Conservation (phyloP, 1,140 invertebrate genomes). For the Eurosta solidaginis region DNA sequence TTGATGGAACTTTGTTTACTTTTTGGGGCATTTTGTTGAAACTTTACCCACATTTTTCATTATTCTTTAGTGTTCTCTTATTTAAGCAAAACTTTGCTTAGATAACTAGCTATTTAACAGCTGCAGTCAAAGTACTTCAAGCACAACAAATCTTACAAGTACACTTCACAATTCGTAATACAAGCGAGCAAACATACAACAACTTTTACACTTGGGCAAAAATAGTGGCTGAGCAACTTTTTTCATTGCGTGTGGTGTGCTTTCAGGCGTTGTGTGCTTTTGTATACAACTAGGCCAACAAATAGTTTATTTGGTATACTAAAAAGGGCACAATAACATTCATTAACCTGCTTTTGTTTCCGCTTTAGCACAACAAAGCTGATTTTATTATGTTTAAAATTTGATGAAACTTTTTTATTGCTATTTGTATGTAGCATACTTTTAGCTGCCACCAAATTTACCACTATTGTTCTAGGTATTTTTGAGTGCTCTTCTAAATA, state of each 20-base stretch:
- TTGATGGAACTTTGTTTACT: too few species aligned
- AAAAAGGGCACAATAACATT: background rate
- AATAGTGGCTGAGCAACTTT: too few species aligned
- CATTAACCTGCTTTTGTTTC: conserved; percentile 13
- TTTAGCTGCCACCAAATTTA: background rate
- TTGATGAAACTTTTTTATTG: background rate
- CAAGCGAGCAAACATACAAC: too few species aligned
- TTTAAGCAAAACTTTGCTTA: background rate
- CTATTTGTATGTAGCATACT: background rate
- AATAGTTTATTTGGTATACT: background rate
- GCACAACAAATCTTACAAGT: background rate
- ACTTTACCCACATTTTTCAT: background rate
- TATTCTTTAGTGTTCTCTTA: too few species aligned
- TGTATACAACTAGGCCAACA: background rate
- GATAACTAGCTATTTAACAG: background rate
- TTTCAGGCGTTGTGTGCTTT: background rate
- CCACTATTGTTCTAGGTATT: background rate
- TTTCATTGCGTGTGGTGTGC: background rate
- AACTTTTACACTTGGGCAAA: too few species aligned
- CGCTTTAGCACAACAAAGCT: background rate
- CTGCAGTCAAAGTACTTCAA: background rate
- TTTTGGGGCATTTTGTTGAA: background rate
- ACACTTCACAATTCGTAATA: background rate
- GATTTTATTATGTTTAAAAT: background rate
- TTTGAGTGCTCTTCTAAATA: too few species aligned